Evolutionary conservation across 37 sponge, comb jelly and placozoan species (phyloP).

Genomic region (Bolinopsis microptera): DNA sequence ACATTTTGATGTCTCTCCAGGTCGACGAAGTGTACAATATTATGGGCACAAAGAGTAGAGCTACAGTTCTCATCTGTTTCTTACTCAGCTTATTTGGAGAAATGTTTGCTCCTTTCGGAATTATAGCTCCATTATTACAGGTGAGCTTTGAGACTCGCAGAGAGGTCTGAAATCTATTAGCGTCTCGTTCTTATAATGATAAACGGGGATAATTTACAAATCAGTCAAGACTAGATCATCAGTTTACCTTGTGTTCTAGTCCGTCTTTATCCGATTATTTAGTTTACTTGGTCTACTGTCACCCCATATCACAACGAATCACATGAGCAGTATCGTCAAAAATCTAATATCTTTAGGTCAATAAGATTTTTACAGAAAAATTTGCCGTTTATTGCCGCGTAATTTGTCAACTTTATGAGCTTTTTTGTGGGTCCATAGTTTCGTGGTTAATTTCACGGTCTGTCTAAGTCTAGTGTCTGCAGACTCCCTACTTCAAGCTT

Average conservation of each 20-base stretch:
- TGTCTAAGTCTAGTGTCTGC: not conserved
- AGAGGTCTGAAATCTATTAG: not conserved
- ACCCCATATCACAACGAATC: not conserved
- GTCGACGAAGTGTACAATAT: slow-evolving; percentile 39
- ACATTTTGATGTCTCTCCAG: not conserved
- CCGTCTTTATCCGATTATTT: too few relatives aligned
- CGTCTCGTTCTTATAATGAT: not conserved
- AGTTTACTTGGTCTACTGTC: not conserved
- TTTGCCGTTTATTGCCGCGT: not conserved
- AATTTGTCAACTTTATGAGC: too few relatives aligned
- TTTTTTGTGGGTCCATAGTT: too few relatives aligned
- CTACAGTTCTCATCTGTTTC: slow-evolving; percentile 45
- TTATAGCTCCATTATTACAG: slow-evolving; percentile 38
- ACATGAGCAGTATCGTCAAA: not conserved
- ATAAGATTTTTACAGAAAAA: not conserved
- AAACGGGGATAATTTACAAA: not conserved
- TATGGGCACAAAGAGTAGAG: slow-evolving; percentile 28
- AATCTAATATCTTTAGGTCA: not conserved
- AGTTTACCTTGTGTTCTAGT: not conserved
- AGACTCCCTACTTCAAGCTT: too few relatives aligned
- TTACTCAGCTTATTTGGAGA: slow-evolving; percentile 45
- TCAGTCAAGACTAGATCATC: not conserved
- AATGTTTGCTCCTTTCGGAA: slow-evolving; percentile 29
- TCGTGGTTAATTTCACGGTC: not conserved
- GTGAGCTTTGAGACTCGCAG: too few relatives aligned